Evolutionary conservation across 2,113 vertebrate genomes (phyloP), one percentile per base, ranked within the genome.

Genomic region (Phaethornis superciliosus): DNA sequence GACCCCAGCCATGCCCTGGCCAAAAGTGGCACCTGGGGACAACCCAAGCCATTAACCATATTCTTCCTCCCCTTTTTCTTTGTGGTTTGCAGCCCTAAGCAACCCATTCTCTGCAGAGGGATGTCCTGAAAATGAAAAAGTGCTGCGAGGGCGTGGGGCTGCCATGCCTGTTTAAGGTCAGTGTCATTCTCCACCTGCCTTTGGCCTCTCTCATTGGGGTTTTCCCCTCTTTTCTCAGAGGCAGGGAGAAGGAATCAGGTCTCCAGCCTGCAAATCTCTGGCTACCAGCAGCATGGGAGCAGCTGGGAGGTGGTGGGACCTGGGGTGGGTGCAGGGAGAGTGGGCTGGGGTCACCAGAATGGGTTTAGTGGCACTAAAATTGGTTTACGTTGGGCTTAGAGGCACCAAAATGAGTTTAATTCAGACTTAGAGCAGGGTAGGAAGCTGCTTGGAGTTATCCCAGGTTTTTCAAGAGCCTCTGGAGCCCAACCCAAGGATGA

Each of bases 141-240:
- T 98, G 98, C 91, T 97, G 98, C 16, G 65, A 97, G 89, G 96
- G 85, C 35, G 82, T 93, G 8, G 96, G 97, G 94, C 96, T 98
- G 83, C 97, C 96, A 27, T 97, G 98, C 97, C 97, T 98, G 7
- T 96, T 97, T 71, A 97, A 97, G 97, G 98, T 98, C 95, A 97
- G 98, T 95, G 88, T 44, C 21, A 0, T 32, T 8, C 37, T 33
- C 80, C 2, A 7, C 32, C 7, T 46, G 46, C 0, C 18, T 32
- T 16, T 17, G 1, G 3, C 81, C 80, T 42, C 62, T 35, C 54
- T 6, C 17, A 12, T 3, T 2, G 2, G 30, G 42, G 14, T 24
- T 33, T 30, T 15, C n/a, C 59, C 65, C n/a, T 17, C 24, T 5
- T 11, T 32, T 5, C 72, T 21, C 28, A 2, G 26, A 32, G 33